Evolutionary conservation across 2,888 invertebrate genomes (phyloP), one percentile per base, ranked within the genome.

Genomic region (Lepidocyrtoides sp.): DNA sequence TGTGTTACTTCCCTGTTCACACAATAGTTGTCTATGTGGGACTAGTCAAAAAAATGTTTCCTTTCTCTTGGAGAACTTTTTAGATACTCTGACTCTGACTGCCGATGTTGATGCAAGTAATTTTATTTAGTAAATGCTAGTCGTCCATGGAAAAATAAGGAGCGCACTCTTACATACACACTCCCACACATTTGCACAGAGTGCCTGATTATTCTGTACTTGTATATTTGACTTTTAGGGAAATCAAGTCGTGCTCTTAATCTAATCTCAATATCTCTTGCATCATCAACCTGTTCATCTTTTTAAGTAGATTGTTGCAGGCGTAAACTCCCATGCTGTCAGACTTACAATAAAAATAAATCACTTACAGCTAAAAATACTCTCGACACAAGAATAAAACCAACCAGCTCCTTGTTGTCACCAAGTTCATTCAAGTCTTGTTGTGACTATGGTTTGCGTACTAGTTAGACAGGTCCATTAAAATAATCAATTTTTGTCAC

Each of bases 401-500:
- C 10, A 3, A 69, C 17, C 26, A 54, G 26, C 17, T 23, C n/a
- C 85, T 51, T 77, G 84, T 88, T 90, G 84, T 79, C 90, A 90
- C 66, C 75, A 41, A 83, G 72, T 87, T 72, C 91, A 88, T 87
- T 87, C 75, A 77, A 63, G 75, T 72, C 75, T 54, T 69, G 60
- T 26, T 14, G 57, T 44, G 82, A 82, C 36, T 86, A 79, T 81
- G 54, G 84, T 79, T 79, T 90, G 83, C 84, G 77, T 85, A 81
- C 63, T 91, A 77, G 87, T 86, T 87, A 57, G 82, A 88, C 88
- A 82, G 91, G 91, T 92, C 92, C 91, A 92, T 92, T 92, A 92
- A 92, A 88, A 91, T 92, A 92, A 92, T 92, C 92, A 92, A 92
- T 92, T 92, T 91, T 88, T 84, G 90, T 92, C 93, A 95, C 95